Evolutionary conservation across 2,113 vertebrate species (phyloP), one percentile per base, ranked within the genome.

Genomic region (Oreochromis aureus): DNA sequence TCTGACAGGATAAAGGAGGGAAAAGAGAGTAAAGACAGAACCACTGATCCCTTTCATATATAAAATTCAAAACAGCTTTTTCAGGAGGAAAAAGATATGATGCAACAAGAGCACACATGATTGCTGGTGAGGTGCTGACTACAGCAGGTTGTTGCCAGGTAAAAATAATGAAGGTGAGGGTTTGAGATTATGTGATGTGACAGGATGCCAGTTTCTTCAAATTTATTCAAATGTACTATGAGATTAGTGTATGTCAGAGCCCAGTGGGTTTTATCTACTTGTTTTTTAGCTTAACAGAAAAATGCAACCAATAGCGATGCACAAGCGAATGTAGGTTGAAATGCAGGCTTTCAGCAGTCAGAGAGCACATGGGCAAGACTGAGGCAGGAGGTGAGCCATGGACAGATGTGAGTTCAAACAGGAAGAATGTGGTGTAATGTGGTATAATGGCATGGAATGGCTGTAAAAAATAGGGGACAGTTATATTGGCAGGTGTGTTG

Each of bases 1-100:
- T 54, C 55, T 90, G 91, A 89, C 78, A 53, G 56, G 39, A 85
- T 79, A 83, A 91, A 36, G 80, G 80, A 34, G 19, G n/a, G 80
- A 24, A 73, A 55, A 84, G 7, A 59, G n/a, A 85, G 19, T 54
- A 58, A 44, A 86, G 71, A 80, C 22, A 44, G 59, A 84, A 16
- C 16, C 48, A 44, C 41, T 69, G 63, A 82, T 83, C 44, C 46
- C 7, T 56, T 89, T 87, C 53, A 71, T 30, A 61, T 46, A 41
- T 44, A 7, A 59, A 87, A 86, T 86, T 66, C 54, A 66, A 81
- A 73, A 80, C 53, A 51, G n/a, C n/a, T 11, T 79, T 83, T 81
- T 76, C 11, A 39, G 55, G 46, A 56, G 51, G 27, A 54, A 59
- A 69, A 32, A 3, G 12, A 58, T 69, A 76, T 78, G 13, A n/a